Percentiles rank a stretch among this genome's conserved stretches.
phyloP scores from a whole-genome alignment of 2,888 invertebrate genomes.

The Magallana nippona region DNA sequence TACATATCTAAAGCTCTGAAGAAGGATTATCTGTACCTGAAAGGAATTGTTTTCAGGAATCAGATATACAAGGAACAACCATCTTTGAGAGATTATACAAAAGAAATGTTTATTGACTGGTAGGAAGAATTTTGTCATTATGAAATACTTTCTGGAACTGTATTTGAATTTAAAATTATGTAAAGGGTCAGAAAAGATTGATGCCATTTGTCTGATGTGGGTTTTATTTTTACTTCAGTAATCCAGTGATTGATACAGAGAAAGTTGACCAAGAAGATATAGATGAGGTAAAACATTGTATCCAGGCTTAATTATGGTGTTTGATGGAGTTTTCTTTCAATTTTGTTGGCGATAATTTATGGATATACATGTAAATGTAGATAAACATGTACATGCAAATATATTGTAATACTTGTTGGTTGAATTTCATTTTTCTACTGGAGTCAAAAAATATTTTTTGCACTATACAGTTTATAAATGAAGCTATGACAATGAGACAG shows the following conservation, averaged over 20 bases:
- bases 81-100: conserved; percentile 82
- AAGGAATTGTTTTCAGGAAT: conserved; percentile 88
- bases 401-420: no score
- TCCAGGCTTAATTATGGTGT: no score
- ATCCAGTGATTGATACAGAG: conserved; percentile 1
- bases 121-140: conserved; percentile 51
- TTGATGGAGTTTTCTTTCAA: no score
- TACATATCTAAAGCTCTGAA: conserved; percentile 88
- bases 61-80: conserved; percentile 87
- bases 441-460: not conserved
- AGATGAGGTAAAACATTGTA: conserved; percentile 63
- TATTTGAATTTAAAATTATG: not conserved
- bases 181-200: no score
- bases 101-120: conserved; percentile 75
- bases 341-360: no score
- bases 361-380: no score
- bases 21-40: conserved; percentile 87
- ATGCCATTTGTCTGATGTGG: no score
- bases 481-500: conserved; percentile 75
- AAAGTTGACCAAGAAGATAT: conserved; percentile 72
- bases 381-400: no score
- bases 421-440: not conserved
- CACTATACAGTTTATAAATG: conserved; percentile 75
- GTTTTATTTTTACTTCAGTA: not conserved
- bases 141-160: not conserved